These are phyloP conservation scores for Seriola dumerili DNA, from an alignment of 2,113 vertebrate genomes.

Conservation along the genomic window DNA sequence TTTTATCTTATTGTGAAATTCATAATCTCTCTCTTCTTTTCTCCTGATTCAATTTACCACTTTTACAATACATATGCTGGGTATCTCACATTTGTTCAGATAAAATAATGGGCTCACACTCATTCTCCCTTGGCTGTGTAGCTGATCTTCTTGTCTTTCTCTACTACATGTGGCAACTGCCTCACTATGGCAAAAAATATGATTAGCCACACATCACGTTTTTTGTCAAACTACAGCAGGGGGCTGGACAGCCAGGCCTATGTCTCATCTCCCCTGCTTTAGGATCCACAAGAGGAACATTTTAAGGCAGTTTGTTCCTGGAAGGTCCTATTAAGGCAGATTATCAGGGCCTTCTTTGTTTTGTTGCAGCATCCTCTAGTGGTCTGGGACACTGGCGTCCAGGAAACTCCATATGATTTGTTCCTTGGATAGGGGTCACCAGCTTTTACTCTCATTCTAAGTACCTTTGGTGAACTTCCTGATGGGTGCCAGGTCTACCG, in stretches of 20 bases:
- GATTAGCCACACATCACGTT: background rate
- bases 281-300: slow-evolving; percentile 21
- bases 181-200: background rate
- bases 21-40: background rate
- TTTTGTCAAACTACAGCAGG: slow-evolving; percentile 26
- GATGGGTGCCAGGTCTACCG: background rate
- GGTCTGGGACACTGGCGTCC: slow-evolving; percentile 37
- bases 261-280: slow-evolving; percentile 12
- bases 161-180: background rate
- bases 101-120: slow-evolving; percentile 17
- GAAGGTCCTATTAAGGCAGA: background rate
- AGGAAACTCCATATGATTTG: slow-evolving; percentile 26
- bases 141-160: slow-evolving; percentile 7
- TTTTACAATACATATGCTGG: slow-evolving; percentile 17
- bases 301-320: slow-evolving; percentile 7
- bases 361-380: slow-evolving; percentile 25
- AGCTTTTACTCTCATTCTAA: slow-evolving; percentile 16
- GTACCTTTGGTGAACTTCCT: slow-evolving; percentile 49
- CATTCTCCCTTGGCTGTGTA: background rate
- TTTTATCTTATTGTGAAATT: background rate
- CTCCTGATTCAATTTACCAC: background rate
- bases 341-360: slow-evolving; percentile 21
- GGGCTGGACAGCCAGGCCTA: background rate
- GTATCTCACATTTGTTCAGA: slow-evolving; percentile 42
- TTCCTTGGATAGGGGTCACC: slow-evolving; percentile 13